Percentiles rank a stretch among this genome's conserved stretches.
Conservation (phyloP, 2,888 invertebrate species). For the Agriopis leucophaearia region DNA sequence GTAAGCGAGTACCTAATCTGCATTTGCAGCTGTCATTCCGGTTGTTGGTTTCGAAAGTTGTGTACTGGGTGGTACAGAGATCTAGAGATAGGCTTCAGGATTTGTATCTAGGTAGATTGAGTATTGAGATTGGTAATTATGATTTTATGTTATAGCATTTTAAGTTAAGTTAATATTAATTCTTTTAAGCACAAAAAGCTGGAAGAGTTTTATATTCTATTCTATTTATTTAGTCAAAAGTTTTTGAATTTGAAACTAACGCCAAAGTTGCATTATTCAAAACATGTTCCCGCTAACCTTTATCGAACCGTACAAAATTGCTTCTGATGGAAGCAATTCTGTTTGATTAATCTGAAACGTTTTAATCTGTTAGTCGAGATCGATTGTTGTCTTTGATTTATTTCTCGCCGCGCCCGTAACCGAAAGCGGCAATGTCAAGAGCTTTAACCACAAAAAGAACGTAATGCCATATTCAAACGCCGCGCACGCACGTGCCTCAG, state of each 20-base stretch:
- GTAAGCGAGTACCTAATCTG: conserved; percentile 17
- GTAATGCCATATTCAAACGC: conserved; percentile 76
- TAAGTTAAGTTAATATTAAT: too few species aligned
- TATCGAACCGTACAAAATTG: conserved; percentile 56
- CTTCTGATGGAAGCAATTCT: conserved; percentile 57
- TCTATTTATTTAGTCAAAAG: not conserved
- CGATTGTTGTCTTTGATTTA: conserved; percentile 60
- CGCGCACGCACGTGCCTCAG: conserved; percentile 66
- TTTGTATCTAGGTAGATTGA: conserved; percentile 17
- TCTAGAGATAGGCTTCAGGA: conserved; percentile 18
- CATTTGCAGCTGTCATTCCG: conserved; percentile 41
- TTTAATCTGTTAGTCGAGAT: conserved; percentile 55
- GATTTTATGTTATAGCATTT: not conserved
- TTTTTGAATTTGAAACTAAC: not conserved
- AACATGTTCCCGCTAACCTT: conserved; percentile 56
- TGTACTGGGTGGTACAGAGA: conserved; percentile 33
- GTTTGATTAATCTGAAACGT: conserved; percentile 56
- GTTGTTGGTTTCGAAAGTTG: conserved; percentile 45
- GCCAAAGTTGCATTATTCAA: conserved; percentile 53
- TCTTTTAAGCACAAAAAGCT: not conserved
- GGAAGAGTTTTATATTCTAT: not conserved
- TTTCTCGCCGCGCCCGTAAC: conserved; percentile 52
- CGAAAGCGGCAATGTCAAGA: conserved; percentile 79
- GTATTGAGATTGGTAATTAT: not conserved
- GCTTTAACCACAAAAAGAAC: conserved; percentile 72